A percentile compares a stretch with the other conserved stretches of the same genome.
Conservation (phyloP, 2,113 vertebrate species). For the Motacilla alba region DNA sequence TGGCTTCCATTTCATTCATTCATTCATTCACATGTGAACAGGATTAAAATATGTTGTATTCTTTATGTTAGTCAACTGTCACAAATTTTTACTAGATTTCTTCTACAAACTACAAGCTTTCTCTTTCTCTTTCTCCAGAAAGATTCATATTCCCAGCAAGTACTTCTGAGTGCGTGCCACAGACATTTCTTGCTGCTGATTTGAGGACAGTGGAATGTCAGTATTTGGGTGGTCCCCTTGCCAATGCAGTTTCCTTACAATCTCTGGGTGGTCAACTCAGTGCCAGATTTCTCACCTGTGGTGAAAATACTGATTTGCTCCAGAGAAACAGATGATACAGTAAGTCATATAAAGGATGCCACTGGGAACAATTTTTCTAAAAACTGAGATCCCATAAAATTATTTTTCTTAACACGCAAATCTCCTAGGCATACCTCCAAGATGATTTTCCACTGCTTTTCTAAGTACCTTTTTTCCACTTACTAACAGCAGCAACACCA, state of each 20-base stretch:
- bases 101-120: not conserved
- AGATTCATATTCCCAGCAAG: not conserved
- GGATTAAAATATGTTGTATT: not conserved
- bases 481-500: not conserved
- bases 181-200: not conserved
- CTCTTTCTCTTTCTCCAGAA: not conserved
- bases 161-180: not conserved
- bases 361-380: not conserved
- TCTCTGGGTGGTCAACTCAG: not conserved
- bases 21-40: not conserved
- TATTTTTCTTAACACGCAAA: accelerated
- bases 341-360: not conserved
- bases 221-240: not conserved
- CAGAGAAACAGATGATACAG: not conserved
- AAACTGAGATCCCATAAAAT: not conserved
- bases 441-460: not conserved
- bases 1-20: not conserved
- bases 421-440: not conserved
- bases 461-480: not conserved
- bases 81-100: not conserved
- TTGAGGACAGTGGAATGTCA: not conserved
- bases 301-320: not conserved
- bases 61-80: accelerated
- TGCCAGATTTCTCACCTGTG: not conserved
- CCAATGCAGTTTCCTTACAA: not conserved